phyloP scores from a whole-genome alignment of 2,888 invertebrate genomes.

The Micropterix aruncella region DNA sequence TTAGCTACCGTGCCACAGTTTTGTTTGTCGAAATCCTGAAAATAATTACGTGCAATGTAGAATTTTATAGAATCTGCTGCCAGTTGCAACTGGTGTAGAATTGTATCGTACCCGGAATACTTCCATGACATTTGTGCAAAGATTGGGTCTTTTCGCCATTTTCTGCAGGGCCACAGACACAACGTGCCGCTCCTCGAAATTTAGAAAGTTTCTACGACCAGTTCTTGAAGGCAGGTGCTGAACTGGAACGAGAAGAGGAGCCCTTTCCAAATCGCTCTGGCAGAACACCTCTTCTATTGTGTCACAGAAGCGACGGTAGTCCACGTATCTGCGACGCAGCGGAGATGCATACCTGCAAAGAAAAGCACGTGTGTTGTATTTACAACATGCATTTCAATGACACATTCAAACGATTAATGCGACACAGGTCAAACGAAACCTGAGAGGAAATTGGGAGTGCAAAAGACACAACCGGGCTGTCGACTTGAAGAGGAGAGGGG shows the following conservation, averaged over 20 bases:
- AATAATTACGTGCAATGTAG: too few species aligned
- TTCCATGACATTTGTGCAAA: conserved; percentile 52
- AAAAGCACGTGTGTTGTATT: too few species aligned
- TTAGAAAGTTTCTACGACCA: conserved; percentile 48
- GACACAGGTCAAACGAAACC: too few species aligned
- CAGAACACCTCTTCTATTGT: conserved; percentile 57
- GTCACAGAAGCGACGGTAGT: conserved; percentile 54
- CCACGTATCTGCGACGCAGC: conserved; percentile 40
- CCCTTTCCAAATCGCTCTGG: conserved; percentile 47
- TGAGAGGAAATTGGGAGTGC: too few species aligned
- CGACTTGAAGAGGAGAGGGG: too few species aligned
- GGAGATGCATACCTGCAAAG: conserved; percentile 49
- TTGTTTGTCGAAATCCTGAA: conserved; percentile 52
- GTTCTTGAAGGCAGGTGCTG: conserved; percentile 55
- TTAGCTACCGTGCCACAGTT: conserved; percentile 52
- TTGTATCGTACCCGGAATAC: conserved; percentile 41
- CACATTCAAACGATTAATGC: too few species aligned
- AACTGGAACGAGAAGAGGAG: conserved; percentile 52
- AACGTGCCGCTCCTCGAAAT: conserved; percentile 54
- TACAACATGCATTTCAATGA: too few species aligned
- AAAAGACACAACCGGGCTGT: too few species aligned
- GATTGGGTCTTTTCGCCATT: conserved; percentile 48
- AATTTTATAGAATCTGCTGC: too few species aligned
- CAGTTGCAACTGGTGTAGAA: neutral
- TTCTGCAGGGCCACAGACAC: conserved; percentile 54